Conservation (phyloP, 2,113 vertebrate genomes). For the Amblyornis subalaris region DNA sequence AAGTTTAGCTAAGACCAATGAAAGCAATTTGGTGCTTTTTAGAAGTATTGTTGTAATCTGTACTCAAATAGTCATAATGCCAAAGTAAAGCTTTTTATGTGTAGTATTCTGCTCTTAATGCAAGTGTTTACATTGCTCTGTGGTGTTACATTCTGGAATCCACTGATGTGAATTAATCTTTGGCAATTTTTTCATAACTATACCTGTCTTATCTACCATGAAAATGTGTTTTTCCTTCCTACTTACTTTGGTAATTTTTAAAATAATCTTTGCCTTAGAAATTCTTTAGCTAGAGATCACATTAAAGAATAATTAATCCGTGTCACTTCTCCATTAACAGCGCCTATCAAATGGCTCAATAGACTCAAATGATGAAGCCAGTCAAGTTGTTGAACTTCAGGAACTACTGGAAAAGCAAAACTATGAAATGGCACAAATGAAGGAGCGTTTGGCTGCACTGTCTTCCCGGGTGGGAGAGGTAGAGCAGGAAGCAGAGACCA, state of each 20-base stretch:
- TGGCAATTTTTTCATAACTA: background rate
- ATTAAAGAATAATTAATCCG: background rate
- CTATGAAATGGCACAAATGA: slow-evolving; percentile 98
- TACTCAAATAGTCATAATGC: background rate
- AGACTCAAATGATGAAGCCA: slow-evolving; percentile 89
- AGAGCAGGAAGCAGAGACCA: slow-evolving; percentile 94
- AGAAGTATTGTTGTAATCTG: background rate
- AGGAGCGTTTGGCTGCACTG: slow-evolving; percentile 92
- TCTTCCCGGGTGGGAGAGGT: slow-evolving; percentile 94
- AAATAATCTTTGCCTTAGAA: background rate
- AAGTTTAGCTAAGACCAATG: background rate
- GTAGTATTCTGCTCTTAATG: background rate
- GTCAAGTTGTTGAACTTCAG: slow-evolving; percentile 95
- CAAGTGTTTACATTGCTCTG: background rate
- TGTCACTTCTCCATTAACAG: slow-evolving; percentile 63
- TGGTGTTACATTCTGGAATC: background rate
- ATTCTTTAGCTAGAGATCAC: background rate
- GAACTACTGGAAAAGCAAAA: slow-evolving; percentile 97
- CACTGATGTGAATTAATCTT: background rate
- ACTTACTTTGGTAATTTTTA: background rate
- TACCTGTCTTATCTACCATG: background rate
- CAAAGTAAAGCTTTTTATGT: background rate
- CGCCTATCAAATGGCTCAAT: slow-evolving; percentile 94
- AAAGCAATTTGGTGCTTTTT: background rate
- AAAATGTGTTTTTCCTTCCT: background rate